Evolutionary conservation across 2,888 invertebrate species (phyloP).

Genomic region (Cecidostiba fungosa): DNA sequence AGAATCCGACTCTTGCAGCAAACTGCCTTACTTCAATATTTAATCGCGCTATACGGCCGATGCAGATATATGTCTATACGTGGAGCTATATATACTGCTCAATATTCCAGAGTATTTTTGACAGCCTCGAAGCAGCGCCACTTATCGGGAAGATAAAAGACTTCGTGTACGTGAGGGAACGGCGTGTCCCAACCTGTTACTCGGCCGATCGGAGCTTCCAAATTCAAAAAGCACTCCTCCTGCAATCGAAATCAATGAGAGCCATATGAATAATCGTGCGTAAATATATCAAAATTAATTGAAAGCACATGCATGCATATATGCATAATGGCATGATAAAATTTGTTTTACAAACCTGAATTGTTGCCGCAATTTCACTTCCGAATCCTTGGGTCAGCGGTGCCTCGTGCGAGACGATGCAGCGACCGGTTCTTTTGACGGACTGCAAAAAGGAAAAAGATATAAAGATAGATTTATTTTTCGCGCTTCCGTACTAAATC

Average conservation of each 20-base stretch:
- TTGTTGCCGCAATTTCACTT: slow-evolving; percentile 95
- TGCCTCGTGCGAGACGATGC: slow-evolving; percentile 96
- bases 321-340: neutral
- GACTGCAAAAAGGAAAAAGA: slow-evolving; percentile 85
- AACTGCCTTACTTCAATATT: slow-evolving; percentile 54
- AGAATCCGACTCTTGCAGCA: slow-evolving; percentile 57
- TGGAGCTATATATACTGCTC: slow-evolving; percentile 67
- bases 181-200: slow-evolving; percentile 98
- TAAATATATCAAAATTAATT: neutral
- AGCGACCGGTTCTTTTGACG: slow-evolving; percentile 95
- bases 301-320: neutral
- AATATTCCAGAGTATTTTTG: slow-evolving; percentile 88
- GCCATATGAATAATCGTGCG: neutral
- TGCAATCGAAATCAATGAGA: slow-evolving; percentile 77
- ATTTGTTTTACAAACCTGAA: slow-evolving; percentile 86
- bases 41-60: slow-evolving; percentile 33
- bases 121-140: slow-evolving; percentile 94
- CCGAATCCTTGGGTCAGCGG: slow-evolving; percentile 97
- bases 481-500: too few relatives aligned
- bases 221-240: slow-evolving; percentile 95
- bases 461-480: neutral
- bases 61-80: slow-evolving; percentile 10
- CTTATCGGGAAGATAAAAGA: slow-evolving; percentile 97
- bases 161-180: slow-evolving; percentile 97
- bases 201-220: slow-evolving; percentile 95